Conservation (phyloP, 2,113 vertebrate genomes). For the Corapipo altera region DNA sequence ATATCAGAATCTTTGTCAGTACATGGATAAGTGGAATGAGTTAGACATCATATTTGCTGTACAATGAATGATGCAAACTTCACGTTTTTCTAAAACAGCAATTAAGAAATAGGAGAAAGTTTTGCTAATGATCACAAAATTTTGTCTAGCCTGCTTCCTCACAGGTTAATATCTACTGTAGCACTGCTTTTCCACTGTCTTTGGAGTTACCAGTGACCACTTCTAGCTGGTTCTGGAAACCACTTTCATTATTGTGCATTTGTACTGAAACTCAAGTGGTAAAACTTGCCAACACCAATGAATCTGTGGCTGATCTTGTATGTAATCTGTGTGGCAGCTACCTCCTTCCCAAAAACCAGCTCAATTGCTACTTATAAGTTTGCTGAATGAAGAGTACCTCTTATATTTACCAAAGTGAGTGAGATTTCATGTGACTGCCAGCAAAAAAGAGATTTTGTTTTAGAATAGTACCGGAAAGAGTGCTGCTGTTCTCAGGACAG, state of each 20-base stretch:
- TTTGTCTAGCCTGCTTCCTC: not conserved
- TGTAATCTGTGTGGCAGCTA: not conserved
- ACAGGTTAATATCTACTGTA: not conserved
- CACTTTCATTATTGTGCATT: not conserved
- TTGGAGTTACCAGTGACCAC: not conserved
- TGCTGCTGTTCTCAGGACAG: not conserved
- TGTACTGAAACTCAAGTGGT: not conserved
- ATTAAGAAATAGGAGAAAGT: not conserved
- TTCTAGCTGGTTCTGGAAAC: not conserved
- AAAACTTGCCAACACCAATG: not conserved
- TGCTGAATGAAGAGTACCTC: not conserved
- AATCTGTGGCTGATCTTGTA: not conserved
- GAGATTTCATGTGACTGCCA: not conserved
- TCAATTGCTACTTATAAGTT: not conserved
- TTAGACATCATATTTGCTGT: not conserved
- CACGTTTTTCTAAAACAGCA: not conserved
- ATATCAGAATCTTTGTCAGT: not conserved
- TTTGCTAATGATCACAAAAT: not conserved
- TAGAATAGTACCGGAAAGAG: not conserved
- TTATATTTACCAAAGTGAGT: not conserved
- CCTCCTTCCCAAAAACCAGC: not conserved
- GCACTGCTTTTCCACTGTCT: not conserved
- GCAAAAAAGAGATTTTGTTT: not conserved
- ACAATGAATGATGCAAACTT: not conserved
- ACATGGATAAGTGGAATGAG: accelerated